Base-by-base conservation (phyloP, 2,797 vertebrate genomes). In the Chloroceryle inda region DNA sequence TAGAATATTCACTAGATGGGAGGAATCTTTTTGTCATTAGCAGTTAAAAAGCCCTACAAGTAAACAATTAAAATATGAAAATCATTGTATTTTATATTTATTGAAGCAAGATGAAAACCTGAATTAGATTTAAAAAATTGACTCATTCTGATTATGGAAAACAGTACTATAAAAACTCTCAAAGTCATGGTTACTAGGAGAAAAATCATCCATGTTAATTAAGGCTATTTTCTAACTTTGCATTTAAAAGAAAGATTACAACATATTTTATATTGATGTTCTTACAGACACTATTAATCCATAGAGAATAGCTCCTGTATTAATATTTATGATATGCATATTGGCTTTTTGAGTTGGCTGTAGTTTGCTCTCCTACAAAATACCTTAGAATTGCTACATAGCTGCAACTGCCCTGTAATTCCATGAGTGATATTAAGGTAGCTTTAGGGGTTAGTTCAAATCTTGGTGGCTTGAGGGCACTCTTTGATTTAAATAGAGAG, bases 241-340 rank as follows among this genome's bases (percentile, higher is more conserved):
- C 45, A 75, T 96, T 94, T 92, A 77, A 91, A 95, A 95, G 75
- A 89, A 91, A 86, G 21, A 92, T 88, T 92, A 56, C 23, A 86
- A 69, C 17, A 55, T 45, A 78, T 91, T 85, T 91, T 79, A 63
- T 72, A 87, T 10, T 92, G 33, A 45, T 80, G 35, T 89, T 87
- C 72, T 78, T 64, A 80, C 31, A 94, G 49, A 80, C 38, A 61
- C 53, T 74, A 71, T 56, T 63, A 24, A 83, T 81, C 71, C 35
- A 86, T 23, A 12, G 24, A 91, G 74, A 88, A 90, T 76, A 74
- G 40, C 2, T 76, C 21, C n/a, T 52, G 5, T 67, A 85, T 95
- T 94, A 95, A 93, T 94, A 97, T 97, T 97, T 94, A 96, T 95
- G 33, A 61, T 78, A 93, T 76, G 68, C 37, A 63, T 84, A 87